A percentile compares a stretch with the other conserved stretches of the same genome.
Conservation (phyloP, 64 coral and sea anemone genomes). For the Catalaphyllia jardinei region DNA sequence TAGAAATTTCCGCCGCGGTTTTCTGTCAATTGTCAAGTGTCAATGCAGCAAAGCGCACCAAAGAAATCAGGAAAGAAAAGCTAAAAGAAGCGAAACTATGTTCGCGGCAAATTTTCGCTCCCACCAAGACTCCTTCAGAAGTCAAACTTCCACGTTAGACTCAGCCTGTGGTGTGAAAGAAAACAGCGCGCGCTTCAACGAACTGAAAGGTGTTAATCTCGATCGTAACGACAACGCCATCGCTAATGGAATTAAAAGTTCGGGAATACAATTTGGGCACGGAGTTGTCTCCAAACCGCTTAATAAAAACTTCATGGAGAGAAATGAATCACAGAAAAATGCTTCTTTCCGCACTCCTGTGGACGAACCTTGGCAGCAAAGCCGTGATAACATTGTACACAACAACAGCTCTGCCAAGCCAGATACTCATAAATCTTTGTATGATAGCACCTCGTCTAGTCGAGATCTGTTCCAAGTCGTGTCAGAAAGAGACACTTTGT, state of each 20-base stretch:
- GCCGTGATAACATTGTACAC: neutral
- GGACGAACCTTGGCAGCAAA: neutral
- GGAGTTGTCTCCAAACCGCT: neutral
- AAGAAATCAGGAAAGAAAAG: slow-evolving; percentile 11
- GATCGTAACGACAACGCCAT: neutral
- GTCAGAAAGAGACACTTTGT: neutral
- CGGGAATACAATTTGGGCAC: neutral
- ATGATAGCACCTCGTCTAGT: neutral
- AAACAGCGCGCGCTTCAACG: neutral
- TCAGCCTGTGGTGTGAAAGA: neutral
- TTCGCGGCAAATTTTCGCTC: neutral
- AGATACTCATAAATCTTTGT: neutral
- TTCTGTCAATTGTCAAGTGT: slow-evolving; percentile 56
- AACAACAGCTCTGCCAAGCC: neutral
- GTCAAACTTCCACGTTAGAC: neutral
- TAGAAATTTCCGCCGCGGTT: slow-evolving; percentile 63
- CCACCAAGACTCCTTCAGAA: too few species aligned
- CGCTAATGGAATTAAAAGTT: slow-evolving; percentile 7
- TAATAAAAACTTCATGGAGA: neutral
- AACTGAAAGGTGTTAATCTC: neutral
- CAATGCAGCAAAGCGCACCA: slow-evolving; percentile 54
- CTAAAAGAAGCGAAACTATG: neutral
- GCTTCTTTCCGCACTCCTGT: neutral
- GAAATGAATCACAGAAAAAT: neutral
- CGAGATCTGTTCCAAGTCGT: neutral